These are phyloP conservation scores for Lepisosteus oculatus DNA, from an alignment of 2,113 vertebrate species.

Conservation along the genomic window DNA sequence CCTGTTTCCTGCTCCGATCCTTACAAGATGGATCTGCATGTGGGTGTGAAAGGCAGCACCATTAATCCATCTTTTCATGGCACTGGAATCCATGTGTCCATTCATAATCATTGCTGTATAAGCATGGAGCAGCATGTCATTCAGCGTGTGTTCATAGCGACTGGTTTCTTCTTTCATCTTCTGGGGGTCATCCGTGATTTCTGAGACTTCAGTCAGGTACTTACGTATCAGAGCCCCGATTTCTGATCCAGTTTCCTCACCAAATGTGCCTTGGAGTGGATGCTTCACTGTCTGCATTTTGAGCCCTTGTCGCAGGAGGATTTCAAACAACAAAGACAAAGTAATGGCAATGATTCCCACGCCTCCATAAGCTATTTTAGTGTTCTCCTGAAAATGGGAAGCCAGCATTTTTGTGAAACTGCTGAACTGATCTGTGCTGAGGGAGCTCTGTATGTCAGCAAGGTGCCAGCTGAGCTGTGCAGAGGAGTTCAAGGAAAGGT, in stretches of 20 bases:
- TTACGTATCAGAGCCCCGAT: conserved; percentile 50
- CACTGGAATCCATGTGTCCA: conserved; percentile 48
- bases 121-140: conserved; percentile 57
- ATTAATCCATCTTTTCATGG: conserved; percentile 62
- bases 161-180: conserved; percentile 58
- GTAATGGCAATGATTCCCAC: conserved; percentile 64
- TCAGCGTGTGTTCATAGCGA: conserved; percentile 55
- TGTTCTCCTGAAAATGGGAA: conserved; percentile 35
- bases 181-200: conserved; percentile 37
- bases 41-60: conserved; percentile 67
- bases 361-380: conserved; percentile 46
- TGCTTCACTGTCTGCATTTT: background rate
- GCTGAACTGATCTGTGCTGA: conserved; percentile 46
- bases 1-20: conserved; percentile 48
- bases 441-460: conserved; percentile 36
- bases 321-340: conserved; percentile 59
- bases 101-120: conserved; percentile 58
- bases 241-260: conserved; percentile 51
- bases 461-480: conserved; percentile 50
- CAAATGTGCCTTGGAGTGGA: conserved; percentile 44
- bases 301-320: conserved; percentile 20
- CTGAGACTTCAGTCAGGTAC: conserved; percentile 52
- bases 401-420: conserved; percentile 44
- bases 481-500: conserved; percentile 60
- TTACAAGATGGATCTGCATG: conserved; percentile 63